Percentiles rank a stretch among this genome's conserved stretches.
phyloP scores from a whole-genome alignment of 2,797 vertebrate species.

The Sebastes cheni region DNA sequence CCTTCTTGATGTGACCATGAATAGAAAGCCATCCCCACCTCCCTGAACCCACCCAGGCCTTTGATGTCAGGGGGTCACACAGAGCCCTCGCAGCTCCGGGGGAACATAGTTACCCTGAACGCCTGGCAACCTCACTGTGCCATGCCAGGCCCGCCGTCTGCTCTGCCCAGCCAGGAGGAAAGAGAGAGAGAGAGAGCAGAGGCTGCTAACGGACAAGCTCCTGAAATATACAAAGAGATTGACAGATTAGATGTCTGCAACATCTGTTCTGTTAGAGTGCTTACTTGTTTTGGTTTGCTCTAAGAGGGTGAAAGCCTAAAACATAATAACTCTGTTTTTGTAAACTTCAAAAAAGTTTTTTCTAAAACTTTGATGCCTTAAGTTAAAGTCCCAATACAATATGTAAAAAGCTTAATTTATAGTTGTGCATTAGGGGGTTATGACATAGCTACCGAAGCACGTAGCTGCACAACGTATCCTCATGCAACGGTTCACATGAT shows the following conservation, averaged over 20 bases:
- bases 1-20: constrained; percentile 73
- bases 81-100: constrained; percentile 44
- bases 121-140: constrained; percentile 69
- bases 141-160: constrained; percentile 26
- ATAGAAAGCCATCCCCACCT: constrained; percentile 65
- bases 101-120: constrained; percentile 62
- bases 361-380: not conserved
- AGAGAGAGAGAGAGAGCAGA: not conserved
- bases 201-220: not conserved
- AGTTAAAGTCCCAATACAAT: not conserved
- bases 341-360: not conserved
- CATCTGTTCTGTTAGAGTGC: not conserved
- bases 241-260: not conserved
- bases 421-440: not conserved
- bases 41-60: constrained; percentile 67
- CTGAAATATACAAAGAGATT: not conserved
- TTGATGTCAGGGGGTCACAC: constrained; percentile 76
- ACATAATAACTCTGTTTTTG: not conserved
- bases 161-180: constrained; percentile 10
- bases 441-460: not conserved
- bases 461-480: not conserved
- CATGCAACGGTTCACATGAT: too few species aligned
- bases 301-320: not conserved
- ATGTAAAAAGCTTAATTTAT: not conserved
- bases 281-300: not conserved